These are phyloP conservation scores for Sepioteuthis lessoniana DNA, from an alignment of 2,888 invertebrate species.

Conservation along the genomic window DNA sequence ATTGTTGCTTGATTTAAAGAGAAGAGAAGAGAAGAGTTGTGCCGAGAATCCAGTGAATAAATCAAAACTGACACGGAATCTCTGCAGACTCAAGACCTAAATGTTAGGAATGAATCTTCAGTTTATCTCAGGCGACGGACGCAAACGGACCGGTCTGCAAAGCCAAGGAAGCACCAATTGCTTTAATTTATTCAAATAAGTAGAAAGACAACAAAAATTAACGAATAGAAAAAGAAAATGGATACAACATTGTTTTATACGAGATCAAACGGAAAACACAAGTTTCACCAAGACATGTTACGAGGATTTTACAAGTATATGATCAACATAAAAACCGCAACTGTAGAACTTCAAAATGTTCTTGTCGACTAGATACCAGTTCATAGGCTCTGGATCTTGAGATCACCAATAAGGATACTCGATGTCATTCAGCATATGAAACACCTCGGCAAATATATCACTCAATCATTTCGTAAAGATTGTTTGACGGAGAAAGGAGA, in stretches of 20 bases:
- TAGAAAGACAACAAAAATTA: neutral
- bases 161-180: neutral
- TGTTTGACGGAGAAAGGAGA: neutral
- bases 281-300: neutral
- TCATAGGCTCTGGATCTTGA: neutral
- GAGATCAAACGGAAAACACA: neutral
- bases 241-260: neutral
- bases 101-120: constrained; percentile 33
- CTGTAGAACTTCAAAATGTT: neutral
- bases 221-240: neutral
- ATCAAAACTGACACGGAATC: constrained; percentile 33
- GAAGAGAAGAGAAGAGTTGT: neutral
- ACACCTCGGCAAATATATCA: neutral
- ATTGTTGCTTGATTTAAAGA: constrained; percentile 33
- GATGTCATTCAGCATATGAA: neutral
- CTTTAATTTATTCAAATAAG: neutral
- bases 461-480: neutral
- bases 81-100: constrained; percentile 33
- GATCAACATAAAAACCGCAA: neutral
- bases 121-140: neutral
- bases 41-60: constrained; percentile 16
- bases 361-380: neutral
- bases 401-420: neutral
- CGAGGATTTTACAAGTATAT: too few relatives aligned
- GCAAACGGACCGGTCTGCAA: neutral